These are phyloP conservation scores for zebrafish (Danio rerio) DNA, from an alignment of 2,113 vertebrate genomes.

Conservation along the genomic window GRCz12tu NC_133192.1:55077501-55078000, in stretches of 20 bases:
- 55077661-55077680: conserved; percentile 88
- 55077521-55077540: background rate
- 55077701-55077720: conserved; percentile 88
- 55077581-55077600: background rate
- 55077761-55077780: background rate
- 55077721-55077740: conserved; percentile 91
- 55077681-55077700: conserved; percentile 90
- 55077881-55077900: conserved; percentile 96
- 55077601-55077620: too few species aligned
- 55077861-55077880: conserved; percentile 92
- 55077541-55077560: background rate
- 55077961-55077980: conserved; percentile 91
- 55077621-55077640: background rate
- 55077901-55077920: conserved; percentile 93
- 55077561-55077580: background rate
- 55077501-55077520: conserved; percentile 86
- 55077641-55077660: conserved; percentile 95
- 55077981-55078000: conserved; percentile 97
- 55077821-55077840: conserved; percentile 68
- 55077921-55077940: conserved; percentile 94
- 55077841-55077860: conserved; percentile 95
- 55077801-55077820: background rate
- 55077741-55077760: conserved; percentile 92
- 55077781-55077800: background rate
- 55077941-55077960: conserved; percentile 95